Percentiles rank a stretch among this genome's conserved stretches.
phyloP scores from a whole-genome alignment of 2,888 invertebrate genomes.

The Ornithoptera priamus region DNA sequence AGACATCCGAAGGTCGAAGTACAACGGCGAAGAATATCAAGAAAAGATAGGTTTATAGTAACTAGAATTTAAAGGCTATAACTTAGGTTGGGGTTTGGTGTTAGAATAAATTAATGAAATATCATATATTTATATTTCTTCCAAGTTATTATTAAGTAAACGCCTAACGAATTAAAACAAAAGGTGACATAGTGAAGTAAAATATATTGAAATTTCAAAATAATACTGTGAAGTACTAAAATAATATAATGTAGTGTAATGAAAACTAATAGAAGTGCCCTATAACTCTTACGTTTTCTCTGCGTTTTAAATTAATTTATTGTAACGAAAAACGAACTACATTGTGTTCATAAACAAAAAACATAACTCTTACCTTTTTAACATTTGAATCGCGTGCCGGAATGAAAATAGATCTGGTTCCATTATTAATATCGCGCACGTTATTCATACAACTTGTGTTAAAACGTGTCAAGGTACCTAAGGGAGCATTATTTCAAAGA shows the following conservation, averaged over 20 bases:
- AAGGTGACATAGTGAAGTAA: too few relatives aligned
- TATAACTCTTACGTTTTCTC: not conserved
- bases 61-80: too few relatives aligned
- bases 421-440: constrained; percentile 28
- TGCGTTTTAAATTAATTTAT: not conserved
- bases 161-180: too few relatives aligned
- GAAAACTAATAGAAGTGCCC: not conserved
- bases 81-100: too few relatives aligned
- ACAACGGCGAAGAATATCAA: not conserved
- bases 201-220: too few relatives aligned
- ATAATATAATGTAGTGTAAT: too few relatives aligned
- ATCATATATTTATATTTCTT: too few relatives aligned
- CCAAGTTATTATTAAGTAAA: too few relatives aligned
- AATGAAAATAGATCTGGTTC: constrained; percentile 27
- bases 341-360: constrained; percentile 16
- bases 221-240: too few relatives aligned
- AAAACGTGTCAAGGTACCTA: constrained; percentile 50
- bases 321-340: not conserved
- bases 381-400: constrained; percentile 22
- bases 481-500: constrained; percentile 71
- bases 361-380: constrained; percentile 8
- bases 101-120: too few relatives aligned
- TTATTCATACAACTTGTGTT: constrained; percentile 35
- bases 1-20: not conserved
- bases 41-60: too few relatives aligned